These are phyloP conservation scores for Enteromius unitaeniatus DNA, from an alignment of 2,797 vertebrate genomes.

Conservation along the genomic window DNA sequence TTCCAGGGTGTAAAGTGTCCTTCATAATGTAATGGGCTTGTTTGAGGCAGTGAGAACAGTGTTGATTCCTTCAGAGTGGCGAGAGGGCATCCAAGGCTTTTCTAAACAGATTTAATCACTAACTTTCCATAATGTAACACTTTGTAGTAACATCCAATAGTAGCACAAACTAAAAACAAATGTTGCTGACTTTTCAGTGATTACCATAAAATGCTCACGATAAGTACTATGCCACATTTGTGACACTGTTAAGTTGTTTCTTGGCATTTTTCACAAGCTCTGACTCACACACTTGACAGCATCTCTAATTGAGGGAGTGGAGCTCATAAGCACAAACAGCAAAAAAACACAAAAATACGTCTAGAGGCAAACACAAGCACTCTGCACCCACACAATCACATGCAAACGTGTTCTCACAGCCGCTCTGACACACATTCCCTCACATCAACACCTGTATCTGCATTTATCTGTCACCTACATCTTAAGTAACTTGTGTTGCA, in stretches of 20 bases:
- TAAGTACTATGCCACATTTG: not conserved
- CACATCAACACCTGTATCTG: constrained; percentile 19
- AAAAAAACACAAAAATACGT: constrained; percentile 18
- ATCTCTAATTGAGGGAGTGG: constrained; percentile 13
- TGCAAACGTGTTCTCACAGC: not conserved
- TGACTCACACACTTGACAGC: not conserved
- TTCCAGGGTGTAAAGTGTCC: not conserved
- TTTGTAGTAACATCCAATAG: not conserved
- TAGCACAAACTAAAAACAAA: not conserved
- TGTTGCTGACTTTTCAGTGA: not conserved
- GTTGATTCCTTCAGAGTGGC: not conserved
- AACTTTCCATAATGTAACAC: not conserved
- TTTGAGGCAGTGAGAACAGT: not conserved
- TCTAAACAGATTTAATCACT: not conserved
- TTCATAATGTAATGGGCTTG: not conserved
- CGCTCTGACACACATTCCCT: constrained; percentile 23
- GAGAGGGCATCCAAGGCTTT: too few species aligned
- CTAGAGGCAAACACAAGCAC: constrained; percentile 16
- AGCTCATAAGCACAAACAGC: not conserved
- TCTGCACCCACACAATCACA: constrained; percentile 37
- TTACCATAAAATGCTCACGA: not conserved
- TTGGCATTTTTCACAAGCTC: not conserved
- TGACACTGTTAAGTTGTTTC: not conserved
- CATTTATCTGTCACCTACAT: not conserved
- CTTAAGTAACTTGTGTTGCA: not conserved